Base-by-base conservation (phyloP, 1,140 invertebrate species). In the Tribolium madens region DNA sequence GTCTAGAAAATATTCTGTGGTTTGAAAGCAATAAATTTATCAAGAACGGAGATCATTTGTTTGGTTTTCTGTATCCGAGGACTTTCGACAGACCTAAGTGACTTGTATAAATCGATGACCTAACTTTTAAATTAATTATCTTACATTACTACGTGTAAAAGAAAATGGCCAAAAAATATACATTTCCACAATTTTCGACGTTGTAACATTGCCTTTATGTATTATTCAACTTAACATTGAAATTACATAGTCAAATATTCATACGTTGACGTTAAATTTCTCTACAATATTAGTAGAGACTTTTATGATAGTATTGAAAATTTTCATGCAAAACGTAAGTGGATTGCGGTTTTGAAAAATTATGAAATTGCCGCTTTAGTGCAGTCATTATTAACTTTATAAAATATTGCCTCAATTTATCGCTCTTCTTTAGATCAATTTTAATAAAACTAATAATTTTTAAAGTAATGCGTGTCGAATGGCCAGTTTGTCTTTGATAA, bases 71-170 rank as follows among this genome's bases (percentile, higher is more conserved):
- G 52, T 18, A 57, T 17, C 52, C 52, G 18, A 57, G 18, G n/a
- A 17, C 52, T 21, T 9, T 57, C 14, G 52, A 57, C 57, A 26
- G 3, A 33, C 33, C 57, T 64, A 64, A 64, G 57, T 64, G 57
- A 64, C 57, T 64, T 64, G 57, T 31, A 64, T 64, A 64, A 64
- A 64, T 64, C 57, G 57, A 64, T 64, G 57, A 33, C 57, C 10
- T 10, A 64, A 64, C 18, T 64, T 64, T 64, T 64, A 64, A 64
- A 64, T 64, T 64, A 33, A 64, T 9, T n/a, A n/a, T n/a, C n/a
- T 64, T 64, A 64, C 18, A 26, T 33, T 21, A 26, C 36, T 13
- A 17, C 17, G 3, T 60, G 53, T 21, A 21, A 21, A 60, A 15
- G 46, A 3, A 5, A 64, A 14, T 18, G 9, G 18, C 5, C 52